These are phyloP conservation scores for Arenaria interpres DNA, from an alignment of 2,113 vertebrate genomes.

Conservation along the genomic window DNA sequence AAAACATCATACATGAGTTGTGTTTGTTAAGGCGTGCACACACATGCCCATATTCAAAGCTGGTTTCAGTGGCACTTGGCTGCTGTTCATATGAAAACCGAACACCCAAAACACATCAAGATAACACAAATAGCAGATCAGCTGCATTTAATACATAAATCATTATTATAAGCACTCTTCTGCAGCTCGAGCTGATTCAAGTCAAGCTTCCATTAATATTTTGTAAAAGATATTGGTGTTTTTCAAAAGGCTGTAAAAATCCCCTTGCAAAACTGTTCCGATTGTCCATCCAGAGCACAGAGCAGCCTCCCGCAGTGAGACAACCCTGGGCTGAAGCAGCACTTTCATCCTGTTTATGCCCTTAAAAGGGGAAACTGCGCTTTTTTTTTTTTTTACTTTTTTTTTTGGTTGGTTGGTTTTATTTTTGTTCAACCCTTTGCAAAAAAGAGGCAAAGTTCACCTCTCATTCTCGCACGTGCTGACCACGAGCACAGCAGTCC, in stretches of 20 bases:
- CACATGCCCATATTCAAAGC: neutral
- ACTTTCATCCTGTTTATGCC: conserved; percentile 46
- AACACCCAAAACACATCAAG: conserved; percentile 41
- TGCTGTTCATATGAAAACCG: neutral
- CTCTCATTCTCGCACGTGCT: neutral
- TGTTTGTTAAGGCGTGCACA: neutral
- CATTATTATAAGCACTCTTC: neutral
- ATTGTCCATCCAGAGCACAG: neutral
- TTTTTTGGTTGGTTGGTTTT: neutral
- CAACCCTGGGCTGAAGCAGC: neutral
- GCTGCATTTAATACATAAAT: conserved; percentile 38
- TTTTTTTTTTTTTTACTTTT: too few species aligned
- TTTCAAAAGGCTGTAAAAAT: neutral
- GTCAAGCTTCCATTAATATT: neutral
- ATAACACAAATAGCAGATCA: conserved; percentile 46
- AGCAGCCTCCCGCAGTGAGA: neutral
- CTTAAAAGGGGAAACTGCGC: conserved; percentile 35
- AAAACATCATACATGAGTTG: neutral
- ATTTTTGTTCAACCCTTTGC: neutral
- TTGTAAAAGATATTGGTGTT: neutral
- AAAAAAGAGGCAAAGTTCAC: conserved; percentile 53
- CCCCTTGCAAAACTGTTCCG: neutral
- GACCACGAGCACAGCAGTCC: neutral
- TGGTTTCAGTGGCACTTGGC: neutral
- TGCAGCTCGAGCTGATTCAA: neutral